phyloP scores from a whole-genome alignment of 2,797 vertebrate genomes.

The Pachyuromys duprasi region DNA sequence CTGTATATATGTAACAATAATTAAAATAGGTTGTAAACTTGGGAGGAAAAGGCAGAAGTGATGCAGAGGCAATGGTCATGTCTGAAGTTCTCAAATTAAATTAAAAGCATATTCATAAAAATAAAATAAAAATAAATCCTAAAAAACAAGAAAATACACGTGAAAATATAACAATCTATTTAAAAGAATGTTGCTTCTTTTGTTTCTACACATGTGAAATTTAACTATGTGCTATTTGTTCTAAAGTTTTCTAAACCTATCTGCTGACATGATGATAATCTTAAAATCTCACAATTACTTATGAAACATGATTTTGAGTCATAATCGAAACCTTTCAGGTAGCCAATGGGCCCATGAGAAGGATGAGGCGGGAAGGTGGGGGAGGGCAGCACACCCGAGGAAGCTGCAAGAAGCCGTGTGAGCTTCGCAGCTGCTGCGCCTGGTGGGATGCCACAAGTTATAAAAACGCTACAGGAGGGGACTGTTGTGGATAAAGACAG shows the following conservation, averaged over 20 bases:
- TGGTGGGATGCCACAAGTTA: not conserved
- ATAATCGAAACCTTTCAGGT: not conserved
- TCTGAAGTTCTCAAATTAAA: not conserved
- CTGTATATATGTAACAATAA: not conserved
- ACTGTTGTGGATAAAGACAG: not conserved
- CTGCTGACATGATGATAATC: not conserved
- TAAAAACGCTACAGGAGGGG: not conserved
- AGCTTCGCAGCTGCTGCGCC: not conserved
- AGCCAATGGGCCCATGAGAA: not conserved
- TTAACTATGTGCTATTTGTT: conserved; percentile 13
- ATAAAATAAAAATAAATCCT: not conserved
- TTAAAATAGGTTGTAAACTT: not conserved
- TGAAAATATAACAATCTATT: conserved; percentile 2
- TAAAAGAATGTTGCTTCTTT: not conserved
- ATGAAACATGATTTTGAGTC: not conserved
- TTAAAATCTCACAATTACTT: conserved; percentile 4
- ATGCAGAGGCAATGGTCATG: not conserved
- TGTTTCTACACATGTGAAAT: not conserved
- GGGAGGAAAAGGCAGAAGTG: not conserved
- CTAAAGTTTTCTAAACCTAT: conserved; percentile 9
- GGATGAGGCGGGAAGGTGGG: not conserved
- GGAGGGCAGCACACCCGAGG: not conserved
- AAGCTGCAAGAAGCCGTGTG: too few relatives aligned
- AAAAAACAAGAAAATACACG: not conserved
- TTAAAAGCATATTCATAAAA: not conserved